Evolutionary conservation across 2,113 vertebrate genomes (phyloP).

Genomic region (Canis aureus): DNA sequence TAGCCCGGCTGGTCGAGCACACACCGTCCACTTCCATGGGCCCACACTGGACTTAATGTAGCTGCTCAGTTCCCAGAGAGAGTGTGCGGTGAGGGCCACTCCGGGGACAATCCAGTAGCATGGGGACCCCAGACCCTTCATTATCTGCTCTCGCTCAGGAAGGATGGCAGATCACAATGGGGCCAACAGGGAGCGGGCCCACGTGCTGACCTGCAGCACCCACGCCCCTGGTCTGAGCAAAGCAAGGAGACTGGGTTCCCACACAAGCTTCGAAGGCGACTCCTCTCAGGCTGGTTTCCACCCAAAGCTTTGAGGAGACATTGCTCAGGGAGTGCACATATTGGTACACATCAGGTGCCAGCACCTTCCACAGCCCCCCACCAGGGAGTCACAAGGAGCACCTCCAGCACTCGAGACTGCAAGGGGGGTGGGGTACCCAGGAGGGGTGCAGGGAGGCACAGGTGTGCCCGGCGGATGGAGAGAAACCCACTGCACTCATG

Average conservation of each 20-base stretch:
- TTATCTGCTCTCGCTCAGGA: not conserved
- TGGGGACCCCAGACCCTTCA: not conserved
- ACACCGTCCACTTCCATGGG: not conserved
- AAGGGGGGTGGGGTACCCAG: too few species aligned
- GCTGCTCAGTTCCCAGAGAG: not conserved
- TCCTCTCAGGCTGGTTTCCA: not conserved
- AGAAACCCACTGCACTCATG: not conserved
- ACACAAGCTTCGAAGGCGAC: not conserved
- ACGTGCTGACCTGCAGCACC: not conserved
- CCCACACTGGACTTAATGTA: not conserved
- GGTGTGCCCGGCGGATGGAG: not conserved
- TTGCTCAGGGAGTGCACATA: not conserved
- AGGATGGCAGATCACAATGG: accelerated
- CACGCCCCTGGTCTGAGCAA: not conserved
- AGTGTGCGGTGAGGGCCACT: not conserved
- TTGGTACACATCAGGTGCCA: not conserved
- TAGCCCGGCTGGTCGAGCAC: not conserved
- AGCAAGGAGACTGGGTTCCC: not conserved
- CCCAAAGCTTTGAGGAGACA: not conserved
- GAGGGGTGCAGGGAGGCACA: too few species aligned
- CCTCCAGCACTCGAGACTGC: too few species aligned
- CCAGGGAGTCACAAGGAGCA: not conserved
- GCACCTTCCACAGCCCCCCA: not conserved
- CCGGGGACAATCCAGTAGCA: too few species aligned
- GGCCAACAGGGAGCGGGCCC: accelerated